phyloP scores from a whole-genome alignment of 2,888 invertebrate species.

The Pyrgus malvae region DNA sequence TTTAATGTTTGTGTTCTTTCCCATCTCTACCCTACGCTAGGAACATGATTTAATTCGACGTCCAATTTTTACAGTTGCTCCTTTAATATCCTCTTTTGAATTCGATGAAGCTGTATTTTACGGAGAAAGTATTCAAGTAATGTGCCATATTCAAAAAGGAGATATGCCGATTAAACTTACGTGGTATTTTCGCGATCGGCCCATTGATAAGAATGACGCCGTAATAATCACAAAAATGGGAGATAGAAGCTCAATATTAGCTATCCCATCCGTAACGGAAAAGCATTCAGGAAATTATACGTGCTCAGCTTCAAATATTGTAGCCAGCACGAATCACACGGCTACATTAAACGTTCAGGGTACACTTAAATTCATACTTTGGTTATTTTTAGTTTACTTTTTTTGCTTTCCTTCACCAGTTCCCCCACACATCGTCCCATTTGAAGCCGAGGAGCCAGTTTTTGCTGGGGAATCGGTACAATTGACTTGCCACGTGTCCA shows the following conservation, averaged over 20 bases:
- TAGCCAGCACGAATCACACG: conserved; percentile 84
- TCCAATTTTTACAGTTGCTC: conserved; percentile 77
- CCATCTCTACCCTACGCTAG: conserved; percentile 25
- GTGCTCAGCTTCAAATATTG: conserved; percentile 86
- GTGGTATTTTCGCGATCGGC: conserved; percentile 86
- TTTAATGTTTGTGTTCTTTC: conserved; percentile 52
- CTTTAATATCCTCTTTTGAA: conserved; percentile 82
- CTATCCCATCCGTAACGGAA: conserved; percentile 85
- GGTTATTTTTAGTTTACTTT: conserved; percentile 45
- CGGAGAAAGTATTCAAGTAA: conserved; percentile 81
- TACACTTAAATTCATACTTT: conserved; percentile 61
- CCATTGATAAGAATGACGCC: conserved; percentile 61
- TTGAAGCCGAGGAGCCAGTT: conserved; percentile 83
- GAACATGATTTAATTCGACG: conserved; percentile 31
- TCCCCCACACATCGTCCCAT: conserved; percentile 84
- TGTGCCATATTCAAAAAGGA: conserved; percentile 84
- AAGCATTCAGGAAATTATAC: conserved; percentile 89
- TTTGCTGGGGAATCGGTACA: conserved; percentile 85
- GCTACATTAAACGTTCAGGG: conserved; percentile 85
- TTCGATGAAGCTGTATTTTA: conserved; percentile 79
- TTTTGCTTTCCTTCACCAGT: conserved; percentile 40
- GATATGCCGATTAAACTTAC: conserved; percentile 86
- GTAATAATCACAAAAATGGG: conserved; percentile 81
- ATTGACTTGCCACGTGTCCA: conserved; percentile 83
- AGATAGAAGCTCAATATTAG: conserved; percentile 83